Base-by-base conservation (phyloP, 2,113 vertebrate species). In the Naja naja region DNA sequence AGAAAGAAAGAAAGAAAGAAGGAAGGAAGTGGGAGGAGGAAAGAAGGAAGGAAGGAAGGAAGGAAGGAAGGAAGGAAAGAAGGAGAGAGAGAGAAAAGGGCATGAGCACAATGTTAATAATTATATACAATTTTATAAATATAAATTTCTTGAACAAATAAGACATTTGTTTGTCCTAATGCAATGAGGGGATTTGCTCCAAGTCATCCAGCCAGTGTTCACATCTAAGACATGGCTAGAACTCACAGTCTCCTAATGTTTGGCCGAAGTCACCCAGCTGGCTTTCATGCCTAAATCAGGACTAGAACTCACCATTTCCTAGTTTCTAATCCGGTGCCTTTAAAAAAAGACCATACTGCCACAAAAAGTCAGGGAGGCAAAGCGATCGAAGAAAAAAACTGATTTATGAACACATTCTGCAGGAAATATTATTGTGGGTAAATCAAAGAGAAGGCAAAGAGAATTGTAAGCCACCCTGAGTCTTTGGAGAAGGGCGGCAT, bases 381-480 rank as follows among this genome's bases (percentile, higher is more conserved):
- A 55, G 1, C 1, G 22, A 9, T 18, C 23, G 39, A 23, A 55
- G 5, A 43, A 43, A 23, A 47, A 43, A 27, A 2, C 22, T 20
- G 90, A 53, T 93, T 95, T 93, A 96, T 94, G 90, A 94, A 94
- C 91, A 93, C 91, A 93, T 92, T 52, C 85, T 95, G 86, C 96
- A 94, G 39, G 52, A 74, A 64, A 89, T 23, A 22, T 16, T 4
- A 47, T 88, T 91, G 94, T 89, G 89, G 92, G 94, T 18, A 30
- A 93, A 91, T 94, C 91, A 91, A 3, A 0, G 91, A 64, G 93
- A 95, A 93, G 94, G n/a, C n/a, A n/a, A n/a, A n/a, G n/a, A n/a
- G n/a, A n/a, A n/a, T n/a, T n/a, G n/a, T n/a, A n/a, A n/a, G n/a
- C n/a, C n/a, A n/a, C n/a, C n/a, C n/a, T n/a, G n/a, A n/a, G n/a